Evolutionary conservation across 1,140 invertebrate species (phyloP).

Genomic region (Drosophila miranda): DNA sequence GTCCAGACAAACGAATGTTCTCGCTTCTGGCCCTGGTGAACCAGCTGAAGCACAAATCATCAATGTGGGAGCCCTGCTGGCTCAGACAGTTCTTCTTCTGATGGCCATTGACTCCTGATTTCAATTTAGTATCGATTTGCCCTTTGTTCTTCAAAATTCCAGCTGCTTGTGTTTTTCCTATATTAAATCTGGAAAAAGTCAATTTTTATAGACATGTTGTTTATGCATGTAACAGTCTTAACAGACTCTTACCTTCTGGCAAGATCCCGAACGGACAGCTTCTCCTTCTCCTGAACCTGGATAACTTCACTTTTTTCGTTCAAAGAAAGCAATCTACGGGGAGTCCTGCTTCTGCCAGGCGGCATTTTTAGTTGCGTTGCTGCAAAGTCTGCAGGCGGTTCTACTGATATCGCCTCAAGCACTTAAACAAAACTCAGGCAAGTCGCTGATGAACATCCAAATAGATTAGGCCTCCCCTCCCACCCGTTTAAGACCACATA

Average conservation of each 20-base stretch:
- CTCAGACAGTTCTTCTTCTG: conserved; percentile 18
- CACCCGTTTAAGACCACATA: too few relatives aligned
- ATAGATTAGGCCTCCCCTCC: too few relatives aligned
- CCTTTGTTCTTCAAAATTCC: conserved; percentile 30
- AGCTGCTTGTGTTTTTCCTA: conserved; percentile 31
- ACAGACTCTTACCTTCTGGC: too few relatives aligned
- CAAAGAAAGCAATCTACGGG: conserved; percentile 10
- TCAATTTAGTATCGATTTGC: conserved; percentile 1
- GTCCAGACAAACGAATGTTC: conserved; percentile 1
- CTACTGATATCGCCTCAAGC: too few relatives aligned
- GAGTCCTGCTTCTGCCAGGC: background rate
- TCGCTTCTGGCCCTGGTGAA: conserved; percentile 12
- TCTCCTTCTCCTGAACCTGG: conserved; percentile 19
- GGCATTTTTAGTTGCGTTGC: background rate
- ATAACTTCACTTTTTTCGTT: conserved; percentile 28
- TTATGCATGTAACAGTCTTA: background rate
- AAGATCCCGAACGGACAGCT: conserved; percentile 32
- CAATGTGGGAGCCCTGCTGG: conserved; percentile 28
- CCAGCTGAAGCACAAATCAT: conserved; percentile 30
- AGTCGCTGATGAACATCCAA: too few relatives aligned
- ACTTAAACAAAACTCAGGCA: too few relatives aligned
- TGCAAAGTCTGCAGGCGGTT: too few relatives aligned
- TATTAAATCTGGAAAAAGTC: conserved; percentile 16
- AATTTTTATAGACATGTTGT: too few relatives aligned
- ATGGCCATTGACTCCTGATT: conserved; percentile 10